Percentiles rank a stretch among this genome's conserved stretches.
phyloP scores from a whole-genome alignment of 2,113 vertebrate species.

The Saccopteryx leptura region DNA sequence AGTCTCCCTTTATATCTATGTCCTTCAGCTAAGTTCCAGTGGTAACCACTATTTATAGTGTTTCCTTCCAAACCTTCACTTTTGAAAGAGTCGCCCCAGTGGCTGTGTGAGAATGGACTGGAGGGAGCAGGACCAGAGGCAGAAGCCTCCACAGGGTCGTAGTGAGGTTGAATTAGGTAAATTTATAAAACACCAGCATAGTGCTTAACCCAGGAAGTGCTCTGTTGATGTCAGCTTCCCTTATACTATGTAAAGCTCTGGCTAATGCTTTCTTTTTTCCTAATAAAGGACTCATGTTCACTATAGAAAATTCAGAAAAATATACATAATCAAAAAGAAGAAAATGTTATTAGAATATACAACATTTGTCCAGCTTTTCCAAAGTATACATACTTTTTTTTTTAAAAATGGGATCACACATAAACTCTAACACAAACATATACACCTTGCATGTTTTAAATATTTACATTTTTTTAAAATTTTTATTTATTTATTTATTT shows the following conservation, averaged over 20 bases:
- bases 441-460: background rate
- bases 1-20: background rate
- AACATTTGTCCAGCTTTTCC: conserved; percentile 7
- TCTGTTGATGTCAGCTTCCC: background rate
- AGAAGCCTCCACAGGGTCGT: background rate
- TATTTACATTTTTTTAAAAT: conserved; percentile 8
- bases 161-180: background rate
- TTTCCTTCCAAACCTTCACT: conserved; percentile 29
- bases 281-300: background rate
- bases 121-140: background rate
- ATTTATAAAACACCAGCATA: background rate
- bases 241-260: background rate
- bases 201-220: background rate
- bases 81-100: conserved; percentile 12
- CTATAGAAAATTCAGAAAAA: conserved; percentile 28
- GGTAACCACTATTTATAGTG: background rate
- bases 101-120: background rate
- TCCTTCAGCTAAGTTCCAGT: conserved; percentile 18
- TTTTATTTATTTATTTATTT: too few relatives aligned
- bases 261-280: background rate
- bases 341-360: background rate
- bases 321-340: background rate
- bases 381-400: background rate
- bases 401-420: conserved; percentile 34
- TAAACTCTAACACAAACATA: background rate